A percentile compares a stretch with the other conserved stretches of the same genome.
These are phyloP conservation scores for Pimpla rufipes DNA, from an alignment of 2,888 invertebrate genomes.

Conservation along the genomic window DNA sequence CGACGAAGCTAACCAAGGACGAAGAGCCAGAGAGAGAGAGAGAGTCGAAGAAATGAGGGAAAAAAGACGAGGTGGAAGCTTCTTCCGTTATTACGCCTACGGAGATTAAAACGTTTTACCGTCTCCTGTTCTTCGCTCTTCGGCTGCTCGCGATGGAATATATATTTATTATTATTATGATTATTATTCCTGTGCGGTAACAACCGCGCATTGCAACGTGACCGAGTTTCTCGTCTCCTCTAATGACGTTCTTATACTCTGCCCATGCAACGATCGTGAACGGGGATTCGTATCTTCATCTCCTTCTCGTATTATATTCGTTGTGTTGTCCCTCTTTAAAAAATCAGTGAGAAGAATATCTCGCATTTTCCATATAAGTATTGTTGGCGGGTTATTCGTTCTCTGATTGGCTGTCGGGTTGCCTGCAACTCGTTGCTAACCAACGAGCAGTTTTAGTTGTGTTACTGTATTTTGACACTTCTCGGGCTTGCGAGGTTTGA, in stretches of 20 bases:
- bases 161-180: conserved; percentile 43
- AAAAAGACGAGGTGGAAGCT: conserved; percentile 7
- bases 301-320: neutral
- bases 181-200: conserved; percentile 12
- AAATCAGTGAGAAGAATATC: too few relatives aligned
- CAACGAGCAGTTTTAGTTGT: too few relatives aligned
- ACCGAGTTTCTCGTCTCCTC: conserved; percentile 15
- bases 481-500: too few relatives aligned
- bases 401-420: too few relatives aligned
- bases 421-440: too few relatives aligned
- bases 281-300: neutral
- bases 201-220: neutral
- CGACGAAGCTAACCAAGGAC: conserved; percentile 8
- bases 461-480: too few relatives aligned
- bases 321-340: neutral
- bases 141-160: conserved; percentile 1
- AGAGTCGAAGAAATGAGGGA: too few relatives aligned
- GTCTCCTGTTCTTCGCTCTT: conserved; percentile 20
- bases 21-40: neutral
- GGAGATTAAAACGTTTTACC: conserved; percentile 47
- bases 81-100: conserved; percentile 8
- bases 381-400: too few relatives aligned
- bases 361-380: too few relatives aligned
- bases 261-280: neutral
- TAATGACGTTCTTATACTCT: conserved; percentile 29